Evolutionary conservation across 2,888 invertebrate genomes (phyloP).

Genomic region (Leucophora obtusa): DNA sequence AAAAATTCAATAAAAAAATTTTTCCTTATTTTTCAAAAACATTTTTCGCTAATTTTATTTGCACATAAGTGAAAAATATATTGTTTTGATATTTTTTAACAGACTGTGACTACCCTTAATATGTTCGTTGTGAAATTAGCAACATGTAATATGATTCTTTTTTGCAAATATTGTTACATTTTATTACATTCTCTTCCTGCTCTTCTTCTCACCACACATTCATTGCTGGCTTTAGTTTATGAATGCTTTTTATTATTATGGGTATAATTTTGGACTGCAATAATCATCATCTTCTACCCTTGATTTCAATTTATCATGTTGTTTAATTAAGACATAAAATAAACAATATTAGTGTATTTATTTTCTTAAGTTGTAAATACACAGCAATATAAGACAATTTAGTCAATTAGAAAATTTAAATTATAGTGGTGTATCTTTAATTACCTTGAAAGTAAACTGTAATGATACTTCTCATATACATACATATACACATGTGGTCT

Average conservation of each 20-base stretch:
- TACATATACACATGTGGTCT: too few species aligned
- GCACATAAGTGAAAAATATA: too few species aligned
- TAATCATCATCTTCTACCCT: conserved; percentile 5
- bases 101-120: background rate
- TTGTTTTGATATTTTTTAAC: too few species aligned
- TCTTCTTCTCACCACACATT: background rate
- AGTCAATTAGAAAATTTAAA: conserved; percentile 48
- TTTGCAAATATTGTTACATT: background rate
- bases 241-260: conserved; percentile 2
- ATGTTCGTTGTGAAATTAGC: background rate
- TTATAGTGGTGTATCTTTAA: conserved; percentile 28
- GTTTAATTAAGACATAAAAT: conserved; percentile 53
- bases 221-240: background rate
- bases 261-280: background rate
- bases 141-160: conserved; percentile 2
- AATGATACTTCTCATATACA: background rate
- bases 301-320: conserved; percentile 50
- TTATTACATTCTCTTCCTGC: background rate
- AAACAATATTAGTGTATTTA: conserved; percentile 40
- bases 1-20: too few species aligned
- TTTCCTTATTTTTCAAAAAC: too few species aligned
- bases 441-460: background rate
- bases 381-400: conserved; percentile 30
- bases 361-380: conserved; percentile 18
- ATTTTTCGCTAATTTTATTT: too few species aligned